Conservation (phyloP, 2,113 vertebrate species). For the Arvicanthis niloticus region DNA sequence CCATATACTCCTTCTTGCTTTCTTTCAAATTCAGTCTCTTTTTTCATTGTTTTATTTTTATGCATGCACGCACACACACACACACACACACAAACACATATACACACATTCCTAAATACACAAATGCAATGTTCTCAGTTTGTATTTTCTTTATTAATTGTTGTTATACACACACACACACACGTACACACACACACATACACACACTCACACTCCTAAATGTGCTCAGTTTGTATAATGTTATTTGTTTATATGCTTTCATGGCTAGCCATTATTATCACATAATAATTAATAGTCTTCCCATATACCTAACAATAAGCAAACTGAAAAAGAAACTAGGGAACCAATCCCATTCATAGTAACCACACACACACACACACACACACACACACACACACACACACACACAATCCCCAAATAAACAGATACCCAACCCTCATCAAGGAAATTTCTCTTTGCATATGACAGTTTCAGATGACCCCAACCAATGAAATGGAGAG, state of each 20-base stretch:
- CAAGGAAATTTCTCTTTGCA: not conserved
- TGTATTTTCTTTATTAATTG: not conserved
- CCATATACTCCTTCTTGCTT: not conserved
- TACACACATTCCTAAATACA: not conserved
- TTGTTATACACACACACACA: not conserved
- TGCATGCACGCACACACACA: not conserved
- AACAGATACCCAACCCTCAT: not conserved
- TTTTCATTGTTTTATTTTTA: not conserved
- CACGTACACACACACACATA: not conserved
- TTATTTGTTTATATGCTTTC: not conserved
- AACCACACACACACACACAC: too few relatives aligned
- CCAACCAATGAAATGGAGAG: not conserved
- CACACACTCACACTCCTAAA: not conserved
- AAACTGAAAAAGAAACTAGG: not conserved
- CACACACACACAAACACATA: too few relatives aligned
- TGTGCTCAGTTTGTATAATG: not conserved
- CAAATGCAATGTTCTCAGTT: not conserved
- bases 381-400: too few relatives aligned
- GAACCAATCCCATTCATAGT: not conserved
- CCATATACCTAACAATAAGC: not conserved
- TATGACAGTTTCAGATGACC: not conserved
- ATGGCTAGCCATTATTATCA: not conserved
- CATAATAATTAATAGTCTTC: not conserved
- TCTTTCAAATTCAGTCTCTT: not conserved
- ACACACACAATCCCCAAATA: too few relatives aligned